Conservation (phyloP, 2,888 invertebrate species). For the Cerastis rubricosa region DNA sequence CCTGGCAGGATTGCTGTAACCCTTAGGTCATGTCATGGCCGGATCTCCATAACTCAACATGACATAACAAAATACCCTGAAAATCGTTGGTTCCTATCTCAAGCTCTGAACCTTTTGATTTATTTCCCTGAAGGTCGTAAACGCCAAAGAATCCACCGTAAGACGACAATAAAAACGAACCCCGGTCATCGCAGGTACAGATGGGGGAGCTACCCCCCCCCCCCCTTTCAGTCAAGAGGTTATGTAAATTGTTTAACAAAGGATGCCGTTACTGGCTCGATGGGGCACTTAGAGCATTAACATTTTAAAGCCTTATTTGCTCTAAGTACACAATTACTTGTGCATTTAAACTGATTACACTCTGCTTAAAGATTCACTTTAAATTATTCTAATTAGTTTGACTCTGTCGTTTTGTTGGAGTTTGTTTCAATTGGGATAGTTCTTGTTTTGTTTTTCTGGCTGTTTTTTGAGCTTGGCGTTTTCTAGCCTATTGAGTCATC, state of each 20-base stretch:
- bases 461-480: constrained; percentile 18
- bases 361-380: constrained; percentile 70
- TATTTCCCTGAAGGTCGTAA: constrained; percentile 40
- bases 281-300: constrained; percentile 85
- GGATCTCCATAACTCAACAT: neutral
- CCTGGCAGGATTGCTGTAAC: too few relatives aligned
- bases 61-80: neutral
- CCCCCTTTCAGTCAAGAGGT: constrained; percentile 58
- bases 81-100: constrained; percentile 14
- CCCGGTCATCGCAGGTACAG: constrained; percentile 28
- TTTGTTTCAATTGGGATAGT: constrained; percentile 50
- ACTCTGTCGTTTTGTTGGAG: constrained; percentile 38
- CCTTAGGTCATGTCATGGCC: neutral
- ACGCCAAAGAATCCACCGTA: constrained; percentile 28
- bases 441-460: constrained; percentile 21
- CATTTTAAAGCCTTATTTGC: constrained; percentile 86
- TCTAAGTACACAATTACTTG: constrained; percentile 86
- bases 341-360: constrained; percentile 85
- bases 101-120: constrained; percentile 32
- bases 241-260: constrained; percentile 88
- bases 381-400: constrained; percentile 80
- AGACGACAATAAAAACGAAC: constrained; percentile 27
- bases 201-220: neutral
- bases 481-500: constrained; percentile 1
- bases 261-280: constrained; percentile 79